These are phyloP conservation scores for Ennomos quercinarius DNA, from an alignment of 2,888 invertebrate species.

Conservation along the genomic window DNA sequence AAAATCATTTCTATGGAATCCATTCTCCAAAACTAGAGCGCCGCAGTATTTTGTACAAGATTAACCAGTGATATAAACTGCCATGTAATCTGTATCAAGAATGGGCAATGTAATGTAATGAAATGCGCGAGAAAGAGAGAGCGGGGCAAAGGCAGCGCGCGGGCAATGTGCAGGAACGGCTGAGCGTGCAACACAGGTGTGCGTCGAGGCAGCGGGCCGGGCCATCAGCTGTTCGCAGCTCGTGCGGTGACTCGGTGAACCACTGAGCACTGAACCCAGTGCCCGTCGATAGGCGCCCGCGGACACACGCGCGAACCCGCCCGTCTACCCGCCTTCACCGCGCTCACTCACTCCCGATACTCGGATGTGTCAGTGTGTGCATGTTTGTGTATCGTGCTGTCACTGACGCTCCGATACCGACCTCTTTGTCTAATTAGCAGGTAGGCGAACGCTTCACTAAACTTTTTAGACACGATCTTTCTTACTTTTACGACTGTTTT, in stretches of 20 bases:
- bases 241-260: constrained; percentile 71
- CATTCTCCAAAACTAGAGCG: constrained; percentile 4
- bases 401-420: constrained; percentile 70
- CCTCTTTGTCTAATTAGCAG: constrained; percentile 82
- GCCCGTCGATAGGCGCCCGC: constrained; percentile 69
- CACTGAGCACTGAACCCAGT: constrained; percentile 53
- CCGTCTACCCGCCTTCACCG: constrained; percentile 44
- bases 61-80: neutral
- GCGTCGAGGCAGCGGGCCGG: constrained; percentile 62
- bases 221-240: constrained; percentile 76
- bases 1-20: neutral
- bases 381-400: constrained; percentile 73
- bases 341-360: constrained; percentile 41
- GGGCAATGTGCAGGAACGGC: constrained; percentile 18
- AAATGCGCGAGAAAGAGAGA: constrained; percentile 73
- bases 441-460: constrained; percentile 65
- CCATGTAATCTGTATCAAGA: constrained; percentile 24
- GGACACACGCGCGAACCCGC: constrained; percentile 66
- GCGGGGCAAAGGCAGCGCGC: constrained; percentile 46
- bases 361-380: constrained; percentile 70
- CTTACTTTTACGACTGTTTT: constrained; percentile 25
- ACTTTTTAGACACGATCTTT: constrained; percentile 41
- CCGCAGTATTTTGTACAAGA: neutral
- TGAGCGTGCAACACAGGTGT: constrained; percentile 67
- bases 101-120: constrained; percentile 48